phyloP scores from a whole-genome alignment of 1,140 invertebrate species.

The Caenorhabditis tropicalis region DNA sequence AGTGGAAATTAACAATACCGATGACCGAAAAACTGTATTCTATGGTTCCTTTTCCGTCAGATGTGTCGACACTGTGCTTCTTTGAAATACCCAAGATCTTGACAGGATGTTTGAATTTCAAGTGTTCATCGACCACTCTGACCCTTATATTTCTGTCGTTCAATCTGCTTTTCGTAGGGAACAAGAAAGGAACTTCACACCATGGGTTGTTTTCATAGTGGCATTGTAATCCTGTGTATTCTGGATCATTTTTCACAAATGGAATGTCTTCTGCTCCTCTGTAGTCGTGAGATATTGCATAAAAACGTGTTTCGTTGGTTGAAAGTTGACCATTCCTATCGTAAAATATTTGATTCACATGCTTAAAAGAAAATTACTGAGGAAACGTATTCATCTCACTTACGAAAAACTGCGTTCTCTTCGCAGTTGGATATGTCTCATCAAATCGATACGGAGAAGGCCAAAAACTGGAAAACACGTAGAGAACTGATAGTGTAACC shows the following conservation, averaged over 20 bases:
- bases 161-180: constrained; percentile 49
- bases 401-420: constrained; percentile 56
- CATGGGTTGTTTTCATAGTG: constrained; percentile 32
- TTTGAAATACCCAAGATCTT: constrained; percentile 23
- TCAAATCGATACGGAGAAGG: constrained; percentile 45
- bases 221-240: constrained; percentile 24
- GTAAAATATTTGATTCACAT: constrained; percentile 48
- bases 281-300: constrained; percentile 55
- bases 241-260: constrained; percentile 52
- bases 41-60: constrained; percentile 38
- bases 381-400: not conserved
- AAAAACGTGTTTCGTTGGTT: constrained; percentile 48
- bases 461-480: constrained; percentile 33
- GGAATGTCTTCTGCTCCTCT: constrained; percentile 59
- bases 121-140: constrained; percentile 35
- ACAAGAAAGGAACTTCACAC: constrained; percentile 57
- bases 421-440: constrained; percentile 47
- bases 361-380: constrained; percentile 46
- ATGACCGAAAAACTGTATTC: constrained; percentile 47
- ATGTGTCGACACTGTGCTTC: constrained; percentile 17
- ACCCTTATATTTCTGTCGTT: constrained; percentile 49
- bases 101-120: constrained; percentile 34
- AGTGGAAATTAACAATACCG: constrained; percentile 35
- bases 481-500: constrained; percentile 20
- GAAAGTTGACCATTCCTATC: constrained; percentile 43